A percentile compares a stretch with the other conserved stretches of the same genome.
phyloP scores from a whole-genome alignment of 2,888 invertebrate species.

The Thymelicus lineola region DNA sequence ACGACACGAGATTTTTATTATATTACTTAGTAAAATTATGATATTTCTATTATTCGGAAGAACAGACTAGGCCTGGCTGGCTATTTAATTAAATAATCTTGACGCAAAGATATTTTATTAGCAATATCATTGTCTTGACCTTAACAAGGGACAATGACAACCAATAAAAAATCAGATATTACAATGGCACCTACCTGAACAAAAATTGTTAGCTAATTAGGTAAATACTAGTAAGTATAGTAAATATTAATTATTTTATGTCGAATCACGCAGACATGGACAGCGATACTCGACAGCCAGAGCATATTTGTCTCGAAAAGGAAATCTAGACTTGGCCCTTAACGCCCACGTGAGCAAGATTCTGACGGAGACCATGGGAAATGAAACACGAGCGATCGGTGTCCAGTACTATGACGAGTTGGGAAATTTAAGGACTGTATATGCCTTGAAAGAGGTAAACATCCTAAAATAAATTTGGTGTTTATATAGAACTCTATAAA shows the following conservation, averaged over 20 bases:
- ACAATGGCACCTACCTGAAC: too few species aligned
- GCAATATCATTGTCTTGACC: too few species aligned
- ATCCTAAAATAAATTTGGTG: neutral
- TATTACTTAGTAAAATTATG: too few species aligned
- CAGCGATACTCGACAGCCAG: conserved; percentile 85
- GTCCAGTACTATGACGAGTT: conserved; percentile 82
- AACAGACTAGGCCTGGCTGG: too few species aligned
- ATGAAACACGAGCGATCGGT: conserved; percentile 69
- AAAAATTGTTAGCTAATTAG: too few species aligned
- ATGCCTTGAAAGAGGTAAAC: conserved; percentile 79
- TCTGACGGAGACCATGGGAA: conserved; percentile 58
- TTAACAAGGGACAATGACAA: too few species aligned
- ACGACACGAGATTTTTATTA: too few species aligned
- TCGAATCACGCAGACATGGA: conserved; percentile 82
- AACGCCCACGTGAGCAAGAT: conserved; percentile 85
- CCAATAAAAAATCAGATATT: too few species aligned
- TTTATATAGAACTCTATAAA: neutral
- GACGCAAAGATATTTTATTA: too few species aligned
- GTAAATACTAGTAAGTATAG: too few species aligned
- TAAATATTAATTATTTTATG: neutral
- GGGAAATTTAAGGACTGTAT: conserved; percentile 64
- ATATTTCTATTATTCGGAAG: too few species aligned
- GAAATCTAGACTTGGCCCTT: conserved; percentile 84
- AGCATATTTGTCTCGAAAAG: conserved; percentile 75
- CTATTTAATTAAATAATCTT: too few species aligned